A percentile compares a stretch with the other conserved stretches of the same genome.
phyloP scores from a whole-genome alignment of 2,888 invertebrate genomes.

The Drosophila cyrtoloma region DNA sequence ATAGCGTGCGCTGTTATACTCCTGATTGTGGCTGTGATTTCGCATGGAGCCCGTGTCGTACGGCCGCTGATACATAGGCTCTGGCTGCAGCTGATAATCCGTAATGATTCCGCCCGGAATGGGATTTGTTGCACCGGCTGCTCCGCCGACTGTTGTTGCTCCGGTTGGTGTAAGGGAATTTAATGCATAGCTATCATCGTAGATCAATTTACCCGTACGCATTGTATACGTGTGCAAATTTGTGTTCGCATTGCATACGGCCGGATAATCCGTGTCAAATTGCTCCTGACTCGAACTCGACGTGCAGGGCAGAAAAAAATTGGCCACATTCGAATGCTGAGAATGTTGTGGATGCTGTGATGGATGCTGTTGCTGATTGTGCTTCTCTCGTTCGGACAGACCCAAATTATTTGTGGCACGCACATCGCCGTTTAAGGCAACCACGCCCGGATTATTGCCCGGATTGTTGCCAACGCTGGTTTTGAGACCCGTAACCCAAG shows the following conservation, averaged over 20 bases:
- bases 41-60: constrained; percentile 84
- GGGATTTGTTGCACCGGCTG: constrained; percentile 10
- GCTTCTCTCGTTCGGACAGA: constrained; percentile 87
- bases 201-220: constrained; percentile 91
- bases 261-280: constrained; percentile 93
- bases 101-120: constrained; percentile 39
- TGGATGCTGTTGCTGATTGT: constrained; percentile 51
- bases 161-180: constrained; percentile 84
- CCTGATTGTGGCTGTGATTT: constrained; percentile 51
- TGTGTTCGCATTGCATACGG: constrained; percentile 94
- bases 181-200: constrained; percentile 88
- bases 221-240: constrained; percentile 93
- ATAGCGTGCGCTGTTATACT: constrained; percentile 40
- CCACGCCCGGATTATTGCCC: constrained; percentile 16
- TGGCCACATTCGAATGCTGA: constrained; percentile 87
- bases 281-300: constrained; percentile 94
- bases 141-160: constrained; percentile 10
- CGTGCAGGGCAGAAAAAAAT: constrained; percentile 92
- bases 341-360: constrained; percentile 36
- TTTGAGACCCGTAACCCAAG: constrained; percentile 93
- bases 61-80: constrained; percentile 83
- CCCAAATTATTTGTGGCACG: constrained; percentile 29
- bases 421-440: constrained; percentile 54
- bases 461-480: constrained; percentile 85
- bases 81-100: constrained; percentile 78